Percentiles rank a stretch among this genome's conserved stretches.
Evolutionary conservation across 2,113 vertebrate species (phyloP).

Genomic region (Manacus vitellinus): DNA sequence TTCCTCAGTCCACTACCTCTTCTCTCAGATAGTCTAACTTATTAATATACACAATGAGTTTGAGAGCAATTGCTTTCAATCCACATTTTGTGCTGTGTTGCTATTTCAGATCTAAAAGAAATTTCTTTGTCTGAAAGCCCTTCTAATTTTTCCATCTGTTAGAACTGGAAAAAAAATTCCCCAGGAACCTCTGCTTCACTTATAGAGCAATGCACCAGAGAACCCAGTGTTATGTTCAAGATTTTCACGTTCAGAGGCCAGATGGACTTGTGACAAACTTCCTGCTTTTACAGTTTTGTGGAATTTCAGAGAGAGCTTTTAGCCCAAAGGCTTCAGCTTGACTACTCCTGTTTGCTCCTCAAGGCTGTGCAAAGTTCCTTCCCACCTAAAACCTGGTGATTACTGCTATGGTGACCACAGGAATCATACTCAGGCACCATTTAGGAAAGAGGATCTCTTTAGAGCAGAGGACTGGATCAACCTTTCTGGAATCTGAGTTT

Average conservation of each 20-base stretch:
- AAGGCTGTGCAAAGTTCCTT: not conserved
- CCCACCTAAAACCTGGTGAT: not conserved
- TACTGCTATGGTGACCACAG: not conserved
- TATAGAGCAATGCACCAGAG: fast-evolving
- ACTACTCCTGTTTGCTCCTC: not conserved
- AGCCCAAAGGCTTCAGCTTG: not conserved
- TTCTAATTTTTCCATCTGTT: not conserved
- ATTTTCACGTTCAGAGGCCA: not conserved
- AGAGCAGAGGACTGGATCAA: not conserved
- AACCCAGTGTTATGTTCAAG: not conserved
- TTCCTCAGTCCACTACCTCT: not conserved
- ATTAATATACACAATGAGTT: not conserved
- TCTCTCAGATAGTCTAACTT: not conserved
- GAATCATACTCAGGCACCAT: not conserved
- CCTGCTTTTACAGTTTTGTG: not conserved
- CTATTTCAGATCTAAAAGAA: not conserved
- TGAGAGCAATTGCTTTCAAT: not conserved
- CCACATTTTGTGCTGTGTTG: not conserved
- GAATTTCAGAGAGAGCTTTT: not conserved
- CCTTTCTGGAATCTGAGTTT: not conserved
- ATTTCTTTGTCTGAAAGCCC: not conserved
- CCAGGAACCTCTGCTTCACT: not conserved
- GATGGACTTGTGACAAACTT: not conserved
- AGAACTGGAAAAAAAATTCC: not conserved
- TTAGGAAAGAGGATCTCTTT: not conserved